These are phyloP conservation scores for Diadumene lineata DNA, from an alignment of 92 coral and sea anemone genomes.

Conservation along the genomic window DNA sequence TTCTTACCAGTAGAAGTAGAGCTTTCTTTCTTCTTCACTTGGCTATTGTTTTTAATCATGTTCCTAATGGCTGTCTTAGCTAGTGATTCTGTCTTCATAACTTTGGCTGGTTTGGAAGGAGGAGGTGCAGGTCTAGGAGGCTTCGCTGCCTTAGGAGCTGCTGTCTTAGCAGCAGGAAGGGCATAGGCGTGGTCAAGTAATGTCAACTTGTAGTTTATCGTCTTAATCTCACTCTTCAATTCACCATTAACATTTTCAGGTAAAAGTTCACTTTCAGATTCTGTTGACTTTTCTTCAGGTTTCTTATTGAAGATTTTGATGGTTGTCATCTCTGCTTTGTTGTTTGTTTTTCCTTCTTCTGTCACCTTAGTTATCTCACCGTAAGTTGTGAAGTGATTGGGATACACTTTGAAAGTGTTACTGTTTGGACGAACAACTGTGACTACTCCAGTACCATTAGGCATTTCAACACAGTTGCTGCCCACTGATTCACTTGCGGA, in stretches of 20 bases:
- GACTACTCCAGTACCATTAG: slow-evolving; percentile 55
- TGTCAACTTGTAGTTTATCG: slow-evolving; percentile 74
- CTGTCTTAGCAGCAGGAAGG: slow-evolving; percentile 68
- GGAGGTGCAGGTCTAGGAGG: slow-evolving; percentile 32
- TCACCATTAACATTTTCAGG: slow-evolving; percentile 34
- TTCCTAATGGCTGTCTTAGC: slow-evolving; percentile 30
- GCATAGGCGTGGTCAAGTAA: slow-evolving; percentile 87
- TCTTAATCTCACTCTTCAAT: slow-evolving; percentile 52
- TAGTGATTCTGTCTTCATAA: slow-evolving; percentile 15
- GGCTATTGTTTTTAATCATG: slow-evolving; percentile 23
- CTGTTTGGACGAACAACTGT: slow-evolving; percentile 66
- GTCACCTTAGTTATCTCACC: slow-evolving; percentile 53
- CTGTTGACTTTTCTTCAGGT: slow-evolving; percentile 22
- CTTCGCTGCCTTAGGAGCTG: slow-evolving; percentile 34
- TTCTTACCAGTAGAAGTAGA: neutral
- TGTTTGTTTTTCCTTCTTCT: slow-evolving; percentile 28
- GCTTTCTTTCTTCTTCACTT: slow-evolving; percentile 6
- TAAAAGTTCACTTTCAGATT: slow-evolving; percentile 23
- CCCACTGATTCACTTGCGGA: neutral
- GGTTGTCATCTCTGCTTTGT: slow-evolving; percentile 17
- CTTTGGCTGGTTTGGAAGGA: slow-evolving; percentile 23
- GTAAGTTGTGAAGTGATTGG: slow-evolving; percentile 72
- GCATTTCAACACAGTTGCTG: neutral
- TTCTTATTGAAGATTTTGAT: slow-evolving; percentile 16
- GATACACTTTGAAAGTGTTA: slow-evolving; percentile 49